Percentiles rank a stretch among this genome's conserved stretches.
These are phyloP conservation scores for Leptinotarsa peninsularis DNA, from an alignment of 2,888 invertebrate species.

Conservation along the genomic window DNA sequence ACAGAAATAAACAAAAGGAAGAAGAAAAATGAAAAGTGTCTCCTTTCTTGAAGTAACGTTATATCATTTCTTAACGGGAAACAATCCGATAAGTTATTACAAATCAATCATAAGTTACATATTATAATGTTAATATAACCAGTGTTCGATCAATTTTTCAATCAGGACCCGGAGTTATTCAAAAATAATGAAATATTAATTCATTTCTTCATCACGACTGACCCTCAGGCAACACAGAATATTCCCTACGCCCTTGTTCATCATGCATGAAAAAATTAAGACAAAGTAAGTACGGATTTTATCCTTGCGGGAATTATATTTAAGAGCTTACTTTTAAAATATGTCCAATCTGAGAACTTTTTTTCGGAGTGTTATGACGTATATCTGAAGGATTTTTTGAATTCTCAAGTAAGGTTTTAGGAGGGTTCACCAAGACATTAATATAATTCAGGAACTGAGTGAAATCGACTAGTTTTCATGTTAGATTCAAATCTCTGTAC, in stretches of 20 bases:
- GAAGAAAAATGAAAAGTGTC: too few relatives aligned
- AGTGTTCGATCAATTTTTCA: neutral
- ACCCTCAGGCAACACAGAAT: slow-evolving; percentile 35
- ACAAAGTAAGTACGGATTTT: slow-evolving; percentile 60
- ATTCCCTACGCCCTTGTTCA: slow-evolving; percentile 48
- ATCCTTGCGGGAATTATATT: slow-evolving; percentile 60
- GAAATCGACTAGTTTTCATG: neutral
- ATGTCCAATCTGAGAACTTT: slow-evolving; percentile 52
- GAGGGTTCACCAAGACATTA: neutral
- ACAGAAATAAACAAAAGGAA: too few relatives aligned
- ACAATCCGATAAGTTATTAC: too few relatives aligned
- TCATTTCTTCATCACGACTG: slow-evolving; percentile 38
- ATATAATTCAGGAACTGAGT: neutral
- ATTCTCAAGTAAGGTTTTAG: neutral
- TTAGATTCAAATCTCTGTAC: too few relatives aligned
- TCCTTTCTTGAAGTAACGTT: too few relatives aligned
- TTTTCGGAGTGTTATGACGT: slow-evolving; percentile 17
- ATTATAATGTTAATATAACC: too few relatives aligned
- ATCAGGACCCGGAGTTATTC: slow-evolving; percentile 22
- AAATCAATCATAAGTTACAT: too few relatives aligned
- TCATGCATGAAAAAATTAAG: slow-evolving; percentile 56
- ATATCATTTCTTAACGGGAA: too few relatives aligned
- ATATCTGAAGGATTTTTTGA: neutral
- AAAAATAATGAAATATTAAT: slow-evolving; percentile 43
- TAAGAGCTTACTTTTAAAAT: slow-evolving; percentile 59